phyloP scores from a whole-genome alignment of 2,797 vertebrate genomes.

The Sebastolobus alascanus region DNA sequence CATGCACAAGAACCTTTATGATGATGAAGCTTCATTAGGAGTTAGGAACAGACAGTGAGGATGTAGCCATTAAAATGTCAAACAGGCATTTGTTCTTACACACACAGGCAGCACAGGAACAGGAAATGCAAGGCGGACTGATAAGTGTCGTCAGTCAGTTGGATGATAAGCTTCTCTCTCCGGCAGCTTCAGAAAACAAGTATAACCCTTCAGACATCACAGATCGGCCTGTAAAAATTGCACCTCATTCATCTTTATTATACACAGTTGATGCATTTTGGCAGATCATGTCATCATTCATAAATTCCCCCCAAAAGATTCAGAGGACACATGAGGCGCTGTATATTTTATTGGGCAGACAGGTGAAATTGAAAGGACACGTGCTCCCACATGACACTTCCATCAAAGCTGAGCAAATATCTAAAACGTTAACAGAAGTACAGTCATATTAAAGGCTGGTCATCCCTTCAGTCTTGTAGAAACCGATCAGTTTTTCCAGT shows the following conservation, averaged over 20 bases:
- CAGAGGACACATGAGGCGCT: neutral
- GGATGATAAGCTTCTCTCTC: constrained; percentile 29
- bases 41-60: neutral
- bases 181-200: neutral
- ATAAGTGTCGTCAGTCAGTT: constrained; percentile 33
- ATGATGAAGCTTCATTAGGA: neutral
- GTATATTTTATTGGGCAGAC: neutral
- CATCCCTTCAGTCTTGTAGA: neutral
- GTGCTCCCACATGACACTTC: neutral
- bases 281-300: neutral
- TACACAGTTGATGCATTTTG: neutral
- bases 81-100: constrained; percentile 10
- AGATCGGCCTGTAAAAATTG: neutral
- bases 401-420: neutral
- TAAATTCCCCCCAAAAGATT: neutral
- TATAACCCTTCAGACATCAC: neutral
- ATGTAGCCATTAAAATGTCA: neutral
- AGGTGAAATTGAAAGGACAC: constrained; percentile 1
- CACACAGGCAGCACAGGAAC: constrained; percentile 34
- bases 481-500: neutral
- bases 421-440: neutral
- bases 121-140: constrained; percentile 55
- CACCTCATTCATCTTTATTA: neutral
- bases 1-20: neutral
- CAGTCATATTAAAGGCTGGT: neutral